These are phyloP conservation scores for Nyctereutes procyonoides DNA, from an alignment of 2,113 vertebrate species.

Conservation along the genomic window DNA sequence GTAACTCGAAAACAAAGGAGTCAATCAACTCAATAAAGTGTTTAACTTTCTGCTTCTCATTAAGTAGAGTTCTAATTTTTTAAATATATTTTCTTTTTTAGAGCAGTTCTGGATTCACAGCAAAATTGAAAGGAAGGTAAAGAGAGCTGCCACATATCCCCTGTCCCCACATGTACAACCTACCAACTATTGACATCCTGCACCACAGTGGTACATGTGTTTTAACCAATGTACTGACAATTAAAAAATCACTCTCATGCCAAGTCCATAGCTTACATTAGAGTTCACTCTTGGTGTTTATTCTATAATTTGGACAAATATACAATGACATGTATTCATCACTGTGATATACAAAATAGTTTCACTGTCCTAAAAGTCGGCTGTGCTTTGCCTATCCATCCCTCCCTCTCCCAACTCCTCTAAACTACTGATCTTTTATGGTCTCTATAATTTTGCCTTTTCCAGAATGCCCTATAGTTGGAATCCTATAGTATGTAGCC, in stretches of 20 bases:
- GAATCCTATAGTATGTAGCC: neutral
- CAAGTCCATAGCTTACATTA: neutral
- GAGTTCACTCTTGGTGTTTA: neutral
- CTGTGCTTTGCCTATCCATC: neutral
- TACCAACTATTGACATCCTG: neutral
- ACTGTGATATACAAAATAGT: neutral
- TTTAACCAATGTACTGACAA: neutral
- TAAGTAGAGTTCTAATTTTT: neutral
- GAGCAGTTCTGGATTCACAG: neutral
- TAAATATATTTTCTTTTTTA: neutral
- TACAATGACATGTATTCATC: neutral
- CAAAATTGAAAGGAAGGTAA: neutral
- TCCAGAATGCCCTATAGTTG: neutral
- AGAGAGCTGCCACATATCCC: neutral
- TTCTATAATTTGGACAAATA: neutral
- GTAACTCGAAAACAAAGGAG: conserved; percentile 1
- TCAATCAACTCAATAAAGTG: neutral
- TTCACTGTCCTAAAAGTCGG: neutral
- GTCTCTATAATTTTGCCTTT: neutral
- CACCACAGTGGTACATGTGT: neutral
- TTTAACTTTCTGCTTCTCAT: neutral
- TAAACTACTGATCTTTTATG: neutral
- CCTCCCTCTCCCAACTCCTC: neutral
- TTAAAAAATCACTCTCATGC: neutral
- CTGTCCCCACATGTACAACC: neutral